Percentiles rank a stretch among this genome's conserved stretches.
Evolutionary conservation across 2,888 invertebrate species (phyloP).

Genomic region (Encarsia formosa): DNA sequence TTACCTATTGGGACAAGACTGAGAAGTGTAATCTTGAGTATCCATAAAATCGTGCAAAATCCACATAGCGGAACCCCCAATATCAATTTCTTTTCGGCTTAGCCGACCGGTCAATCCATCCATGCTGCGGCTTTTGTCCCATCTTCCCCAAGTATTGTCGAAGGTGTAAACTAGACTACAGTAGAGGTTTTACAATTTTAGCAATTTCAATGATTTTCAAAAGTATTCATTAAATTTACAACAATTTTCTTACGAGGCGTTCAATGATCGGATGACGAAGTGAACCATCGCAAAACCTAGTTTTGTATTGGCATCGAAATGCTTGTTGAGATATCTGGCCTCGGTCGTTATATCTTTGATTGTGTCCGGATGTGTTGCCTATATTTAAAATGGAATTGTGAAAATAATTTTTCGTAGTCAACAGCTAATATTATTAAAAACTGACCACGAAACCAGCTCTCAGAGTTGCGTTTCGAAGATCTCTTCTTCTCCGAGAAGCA

Average conservation of each 20-base stretch:
- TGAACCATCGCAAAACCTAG: not conserved
- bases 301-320: not conserved
- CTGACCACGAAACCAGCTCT: constrained; percentile 39
- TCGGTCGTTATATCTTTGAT: not conserved
- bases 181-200: too few relatives aligned
- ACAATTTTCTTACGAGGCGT: constrained; percentile 28
- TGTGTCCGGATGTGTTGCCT: not conserved
- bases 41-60: constrained; percentile 60
- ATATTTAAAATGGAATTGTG: too few relatives aligned
- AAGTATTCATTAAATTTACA: too few relatives aligned
- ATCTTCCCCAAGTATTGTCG: constrained; percentile 44
- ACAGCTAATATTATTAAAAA: too few relatives aligned
- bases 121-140: constrained; percentile 41
- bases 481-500: constrained; percentile 36
- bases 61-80: constrained; percentile 53
- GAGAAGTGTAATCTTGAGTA: constrained; percentile 63
- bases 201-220: too few relatives aligned
- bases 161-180: constrained; percentile 35
- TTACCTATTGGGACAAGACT: constrained; percentile 50
- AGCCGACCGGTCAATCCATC: constrained; percentile 45
- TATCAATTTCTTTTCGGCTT: constrained; percentile 43
- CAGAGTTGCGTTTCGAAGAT: constrained; percentile 35
- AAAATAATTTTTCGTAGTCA: too few relatives aligned
- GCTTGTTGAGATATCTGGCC: too few relatives aligned
- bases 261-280: constrained; percentile 31